A percentile compares a stretch with the other conserved stretches of the same genome.
These are phyloP conservation scores for Buphagus erythrorhynchus DNA, from an alignment of 2,797 vertebrate species.

Conservation along the genomic window DNA sequence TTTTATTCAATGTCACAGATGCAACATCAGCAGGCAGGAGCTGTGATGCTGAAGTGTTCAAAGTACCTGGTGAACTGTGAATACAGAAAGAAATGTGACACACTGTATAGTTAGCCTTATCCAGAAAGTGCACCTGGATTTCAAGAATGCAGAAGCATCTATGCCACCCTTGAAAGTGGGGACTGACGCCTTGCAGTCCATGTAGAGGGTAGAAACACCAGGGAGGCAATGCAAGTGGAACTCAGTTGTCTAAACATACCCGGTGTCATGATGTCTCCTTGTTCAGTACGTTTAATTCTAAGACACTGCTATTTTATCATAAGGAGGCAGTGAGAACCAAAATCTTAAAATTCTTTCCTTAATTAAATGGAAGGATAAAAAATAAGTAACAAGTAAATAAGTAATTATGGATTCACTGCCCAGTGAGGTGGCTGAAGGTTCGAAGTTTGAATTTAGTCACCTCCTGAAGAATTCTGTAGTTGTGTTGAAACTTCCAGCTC, in stretches of 20 bases:
- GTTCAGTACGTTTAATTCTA: background rate
- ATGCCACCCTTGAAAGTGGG: accelerated
- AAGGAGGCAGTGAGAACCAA: background rate
- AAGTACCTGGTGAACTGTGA: background rate
- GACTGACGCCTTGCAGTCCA: background rate
- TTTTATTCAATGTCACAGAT: background rate
- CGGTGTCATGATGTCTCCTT: too few relatives aligned
- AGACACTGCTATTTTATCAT: background rate
- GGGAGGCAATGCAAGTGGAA: background rate
- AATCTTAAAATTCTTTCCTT: background rate
- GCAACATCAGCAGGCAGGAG: background rate
- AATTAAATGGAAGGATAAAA: background rate
- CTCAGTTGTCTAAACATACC: background rate
- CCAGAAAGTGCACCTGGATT: background rate
- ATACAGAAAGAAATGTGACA: background rate
- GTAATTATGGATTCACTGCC: background rate
- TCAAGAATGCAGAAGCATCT: background rate
- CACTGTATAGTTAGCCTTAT: background rate
- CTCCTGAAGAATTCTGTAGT: background rate
- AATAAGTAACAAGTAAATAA: background rate
- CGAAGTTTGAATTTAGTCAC: background rate
- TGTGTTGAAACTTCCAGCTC: background rate
- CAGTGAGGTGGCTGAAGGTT: background rate
- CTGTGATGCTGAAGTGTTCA: background rate
- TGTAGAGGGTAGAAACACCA: background rate